These are phyloP conservation scores for Ligdia adustata DNA, from an alignment of 2,888 invertebrate genomes.

Conservation along the genomic window DNA sequence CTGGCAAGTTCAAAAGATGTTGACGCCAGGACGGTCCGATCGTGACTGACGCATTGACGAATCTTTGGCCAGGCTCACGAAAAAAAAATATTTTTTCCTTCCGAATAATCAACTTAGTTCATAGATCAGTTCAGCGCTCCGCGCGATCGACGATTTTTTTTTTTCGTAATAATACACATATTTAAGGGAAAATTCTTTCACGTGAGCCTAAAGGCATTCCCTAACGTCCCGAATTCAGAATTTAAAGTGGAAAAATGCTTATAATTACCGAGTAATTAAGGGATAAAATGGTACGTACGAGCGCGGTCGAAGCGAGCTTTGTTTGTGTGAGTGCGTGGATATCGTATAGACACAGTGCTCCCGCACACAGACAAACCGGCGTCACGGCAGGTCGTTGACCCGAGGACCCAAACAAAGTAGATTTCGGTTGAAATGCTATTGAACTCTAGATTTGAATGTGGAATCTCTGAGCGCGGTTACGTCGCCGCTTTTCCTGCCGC, in stretches of 20 bases:
- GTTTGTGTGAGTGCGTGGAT: conserved; percentile 64
- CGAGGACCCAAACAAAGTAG: conserved; percentile 82
- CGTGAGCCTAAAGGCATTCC: conserved; percentile 26
- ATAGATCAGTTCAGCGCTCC: conserved; percentile 81
- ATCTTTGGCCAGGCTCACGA: conserved; percentile 77
- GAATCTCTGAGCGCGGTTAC: conserved; percentile 63
- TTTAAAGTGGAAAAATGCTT: conserved; percentile 45
- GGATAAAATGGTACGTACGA: conserved; percentile 63
- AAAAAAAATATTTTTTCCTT: conserved; percentile 79
- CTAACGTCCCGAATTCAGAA: conserved; percentile 42
- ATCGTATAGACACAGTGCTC: conserved; percentile 55
- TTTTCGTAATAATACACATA: conserved; percentile 41
- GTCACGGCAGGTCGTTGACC: conserved; percentile 76
- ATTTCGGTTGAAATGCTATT: conserved; percentile 82
- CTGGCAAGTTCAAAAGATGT: conserved; percentile 68
- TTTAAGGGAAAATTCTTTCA: conserved; percentile 50
- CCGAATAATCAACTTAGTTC: conserved; percentile 79
- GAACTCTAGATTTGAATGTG: conserved; percentile 78
- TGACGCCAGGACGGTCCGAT: conserved; percentile 69
- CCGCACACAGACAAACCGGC: conserved; percentile 70
- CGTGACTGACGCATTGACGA: conserved; percentile 81
- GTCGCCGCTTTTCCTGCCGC: conserved; percentile 59
- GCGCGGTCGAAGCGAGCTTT: conserved; percentile 45
- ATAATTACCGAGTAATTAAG: conserved; percentile 65
- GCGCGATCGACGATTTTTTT: conserved; percentile 46